Percentiles rank a stretch among this genome's conserved stretches.
phyloP scores from a whole-genome alignment of 1,140 invertebrate genomes.

The Melipona quadrifasciata region DNA sequence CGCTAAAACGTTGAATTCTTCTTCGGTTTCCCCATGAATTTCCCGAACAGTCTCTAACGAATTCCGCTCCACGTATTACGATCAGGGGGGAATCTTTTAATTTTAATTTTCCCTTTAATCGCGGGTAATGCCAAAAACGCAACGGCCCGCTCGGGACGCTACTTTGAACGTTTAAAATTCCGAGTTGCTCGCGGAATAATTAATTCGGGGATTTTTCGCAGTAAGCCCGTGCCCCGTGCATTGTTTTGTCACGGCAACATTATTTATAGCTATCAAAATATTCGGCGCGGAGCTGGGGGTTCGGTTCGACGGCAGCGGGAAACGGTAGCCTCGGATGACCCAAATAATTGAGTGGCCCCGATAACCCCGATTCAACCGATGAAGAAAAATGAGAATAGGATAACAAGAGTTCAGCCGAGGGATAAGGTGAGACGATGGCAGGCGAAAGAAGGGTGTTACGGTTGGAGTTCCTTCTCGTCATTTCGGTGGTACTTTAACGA shows the following conservation, averaged over 20 bases:
- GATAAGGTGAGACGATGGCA: background rate
- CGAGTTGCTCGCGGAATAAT: background rate
- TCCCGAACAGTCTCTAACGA: too few relatives aligned
- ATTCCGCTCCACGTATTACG: too few relatives aligned
- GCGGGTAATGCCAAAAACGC: background rate
- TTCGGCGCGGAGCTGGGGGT: background rate
- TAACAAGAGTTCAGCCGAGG: constrained; percentile 35
- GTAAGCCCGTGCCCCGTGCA: too few relatives aligned
- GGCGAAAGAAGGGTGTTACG: constrained; percentile 10
- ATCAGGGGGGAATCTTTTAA: background rate
- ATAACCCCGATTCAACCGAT: constrained; percentile 59
- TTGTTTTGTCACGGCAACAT: constrained; percentile 30
- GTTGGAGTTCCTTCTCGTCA: background rate
- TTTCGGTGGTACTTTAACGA: constrained; percentile 42
- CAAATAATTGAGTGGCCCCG: constrained; percentile 59
- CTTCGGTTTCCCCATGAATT: too few relatives aligned
- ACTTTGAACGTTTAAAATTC: background rate
- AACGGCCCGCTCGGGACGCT: background rate
- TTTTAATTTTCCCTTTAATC: background rate
- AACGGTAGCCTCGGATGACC: constrained; percentile 37
- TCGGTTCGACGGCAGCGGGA: constrained; percentile 24
- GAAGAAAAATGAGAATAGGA: constrained; percentile 54
- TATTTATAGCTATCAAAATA: constrained; percentile 46
- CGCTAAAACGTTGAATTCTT: too few relatives aligned
- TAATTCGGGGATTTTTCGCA: background rate